Base-by-base conservation (phyloP, 2,888 invertebrate genomes). In the Arge pagana region DNA sequence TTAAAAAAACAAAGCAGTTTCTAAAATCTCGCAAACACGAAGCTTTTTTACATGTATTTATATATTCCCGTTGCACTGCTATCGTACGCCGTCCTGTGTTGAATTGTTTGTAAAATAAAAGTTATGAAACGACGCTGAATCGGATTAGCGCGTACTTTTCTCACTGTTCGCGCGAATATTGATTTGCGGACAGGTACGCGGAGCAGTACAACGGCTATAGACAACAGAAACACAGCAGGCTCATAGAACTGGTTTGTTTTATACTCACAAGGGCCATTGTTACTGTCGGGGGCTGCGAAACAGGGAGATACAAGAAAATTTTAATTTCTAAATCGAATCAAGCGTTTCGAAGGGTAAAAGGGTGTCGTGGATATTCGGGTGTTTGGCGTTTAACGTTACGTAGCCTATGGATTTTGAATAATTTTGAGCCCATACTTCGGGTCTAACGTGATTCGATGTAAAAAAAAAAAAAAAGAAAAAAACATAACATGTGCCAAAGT, bases 191-290 rank as follows among this genome's bases (percentile, higher is more conserved):
- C n/a, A n/a, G n/a, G 24, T 30, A 21, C 28, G 18, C 15, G 37
- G 3, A 33, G 50, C 50, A 31, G 33, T 50, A 41, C 37, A 50
- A 41, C 16, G 15, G 15, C 50, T 31, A 33, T 33, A 42, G 35
- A 52, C 15, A 60, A 65, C 65, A 71, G 71, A 70, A 64, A 72
- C 65, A 75, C 69, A 74, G 68, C 69, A 74, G 68, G 68, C 72
- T 68, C 70, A 75, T 69, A 72, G 63, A 72, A 68, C 68, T 71
- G 66, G 66, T 70, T 67, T 70, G 58, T 70, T 66, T 67, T 70
- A 85, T 90, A 90, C 90, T 90, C 87, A 90, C 90, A 90, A 82
- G 89, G 88, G 80, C 88, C 88, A 85, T 86, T 87, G 84, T 86
- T 87, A 86, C 86, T 86, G 84, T 87, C 88, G 79, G 87, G 88